Base-by-base conservation (phyloP, 2,113 vertebrate genomes). In the Percina caprodes region DNA sequence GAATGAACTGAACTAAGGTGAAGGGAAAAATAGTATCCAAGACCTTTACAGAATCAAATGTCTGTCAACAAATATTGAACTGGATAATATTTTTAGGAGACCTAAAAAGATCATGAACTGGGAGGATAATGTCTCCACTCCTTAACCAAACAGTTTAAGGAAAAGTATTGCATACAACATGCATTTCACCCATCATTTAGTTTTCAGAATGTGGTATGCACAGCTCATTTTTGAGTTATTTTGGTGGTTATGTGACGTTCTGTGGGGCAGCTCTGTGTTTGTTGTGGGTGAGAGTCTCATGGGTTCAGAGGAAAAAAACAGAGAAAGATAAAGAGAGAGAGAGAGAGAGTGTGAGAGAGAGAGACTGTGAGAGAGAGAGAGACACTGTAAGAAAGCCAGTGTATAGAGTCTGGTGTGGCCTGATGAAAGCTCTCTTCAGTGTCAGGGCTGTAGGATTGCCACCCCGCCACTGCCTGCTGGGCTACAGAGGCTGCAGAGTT, bases 101-200 rank as follows among this genome's bases (percentile, higher is more conserved):
- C 49, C 3, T 23, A 61, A 69, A 73, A 58, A 67, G 18, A 63
- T 54, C 23, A 13, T 52, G 9, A 35, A 62, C 24, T 51, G 60
- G 54, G 59, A 56, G 30, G 65, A 71, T 15, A n/a, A 46, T 10
- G n/a, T 52, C 13, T 56, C 46, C 33, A 23, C 16, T 35, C 33
- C 24, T 3, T 3, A 42, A 55, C 49, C 33, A 11, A 72, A 14
- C 14, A 42, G 24, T 24, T 1, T 49, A 3, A 58, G 12, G 73
- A 83, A 59, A 78, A 77, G 60, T 48, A 79, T 65, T 79, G 63
- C 21, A 54, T 14, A 42, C 48, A 54, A 73, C 60, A 60, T 51
- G 51, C 39, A 77, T 33, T 39, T 51, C 54, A 73, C 69, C 77
- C 66, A 74, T 86, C 55, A 88, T 89, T 84, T 86, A 74, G 42